Base-by-base conservation (phyloP, 23 tunicate genomes). In the Aplidium turbinatum region DNA sequence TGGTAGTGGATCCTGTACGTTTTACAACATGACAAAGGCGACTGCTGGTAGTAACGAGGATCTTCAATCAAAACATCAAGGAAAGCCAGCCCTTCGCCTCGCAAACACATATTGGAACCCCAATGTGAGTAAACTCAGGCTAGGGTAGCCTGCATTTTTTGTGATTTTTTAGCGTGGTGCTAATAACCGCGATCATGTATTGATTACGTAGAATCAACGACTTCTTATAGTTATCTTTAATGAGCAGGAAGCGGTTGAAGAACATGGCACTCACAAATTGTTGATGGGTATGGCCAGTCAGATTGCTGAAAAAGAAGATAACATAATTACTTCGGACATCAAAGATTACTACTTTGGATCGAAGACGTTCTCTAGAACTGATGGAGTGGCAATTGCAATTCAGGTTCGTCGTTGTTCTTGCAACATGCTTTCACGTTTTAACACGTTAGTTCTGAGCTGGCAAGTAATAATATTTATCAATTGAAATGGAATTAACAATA, bases 251-350 rank as follows among this genome's bases (percentile, higher is more conserved):
- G 82, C 80, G 26, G 57, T 87, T 4, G 53, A 63, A 0, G 80
- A 80, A 60, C 25, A 31, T 26, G 80, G 51, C 9, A 65, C 73
- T 27, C 62, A 40, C 18, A 31, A 39, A 18, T 2, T 90, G 21
- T 13, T 90, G 57, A 68, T 78, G 79, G 97, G 97, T 1, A 83
- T 90, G 97, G 56, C 75, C 16, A 71, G 81, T 64, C 97, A 90
- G 70, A 67, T 90, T 0, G 77, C 85, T 1, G 97, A 90, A 32
- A 53, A 36, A 38, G 97, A 83, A 33, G 97, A 90, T 47, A 58
- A 76, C 63, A 39, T 90, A 18, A 38, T 90, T 11, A 68, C 77
- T 16, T 65, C 75, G 0, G 97, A 90, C 48, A 42, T 78, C 5
- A 35, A 72, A 28, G 61, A 66, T 33, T 66, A 32, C 45, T 80